Evolutionary conservation across 2,113 vertebrate species (phyloP), one percentile per base, ranked within the genome.

Genomic region (Fukomys damarensis): DNA sequence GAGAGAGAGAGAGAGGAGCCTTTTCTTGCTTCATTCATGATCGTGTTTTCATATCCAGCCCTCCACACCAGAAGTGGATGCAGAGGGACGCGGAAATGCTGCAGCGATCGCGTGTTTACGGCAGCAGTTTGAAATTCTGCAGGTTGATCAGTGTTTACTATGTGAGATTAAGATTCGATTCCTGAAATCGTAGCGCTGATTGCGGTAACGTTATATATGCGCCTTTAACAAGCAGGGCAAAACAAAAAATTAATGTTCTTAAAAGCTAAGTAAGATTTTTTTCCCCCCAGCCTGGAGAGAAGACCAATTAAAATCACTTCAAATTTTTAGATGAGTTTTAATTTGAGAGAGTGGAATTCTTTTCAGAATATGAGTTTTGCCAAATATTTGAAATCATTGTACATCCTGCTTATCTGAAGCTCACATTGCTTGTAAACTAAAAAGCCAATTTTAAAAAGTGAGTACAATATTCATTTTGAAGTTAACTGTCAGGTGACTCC

Each of bases 311-410:
- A 97, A 98, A 97, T 98, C 96, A 95, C 97, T 87, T 98, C 93
- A 89, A 28, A 82, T 93, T 97, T 97, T 97, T 93, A 98, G 98
- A 98, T 97, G 93, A 97, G 95, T 98, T 98, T 98, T 95, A 96
- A 97, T 97, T 98, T 96, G 96, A 95, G 96, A 98, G 96, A 93
- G 96, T 96, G 94, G 93, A 96, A 95, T 89, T 97, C 92, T 97
- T 98, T 97, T 3, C 14, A 93, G 96, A 86, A 96, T 77, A 79
- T 61, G 89, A 70, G 68, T 95, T 98, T 96, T 91, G 89, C 86
- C 96, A 95, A 91, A 87, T 83, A 83, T 94, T 98, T 56, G 9
- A 95, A 97, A 96, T 97, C 77, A 35, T 86, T 43, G 35, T 1
- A 7, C 46, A 24, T 92, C 92, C 24, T 70, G 41, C 91, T 90